Evolutionary conservation across 2,797 vertebrate genomes (phyloP).

Genomic region (Coendou prehensilis): DNA sequence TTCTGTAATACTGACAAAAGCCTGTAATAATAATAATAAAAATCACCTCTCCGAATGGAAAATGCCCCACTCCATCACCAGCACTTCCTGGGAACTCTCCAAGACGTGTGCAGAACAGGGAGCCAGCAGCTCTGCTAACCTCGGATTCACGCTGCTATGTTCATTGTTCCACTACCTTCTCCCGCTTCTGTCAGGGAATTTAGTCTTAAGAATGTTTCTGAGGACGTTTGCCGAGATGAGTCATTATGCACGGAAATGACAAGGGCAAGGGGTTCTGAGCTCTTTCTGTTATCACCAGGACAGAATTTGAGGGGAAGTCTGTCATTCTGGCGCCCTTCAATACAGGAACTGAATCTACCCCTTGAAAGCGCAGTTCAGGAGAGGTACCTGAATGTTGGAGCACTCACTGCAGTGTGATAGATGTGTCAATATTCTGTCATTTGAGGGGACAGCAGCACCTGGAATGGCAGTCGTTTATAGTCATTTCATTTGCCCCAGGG

Average conservation of each 20-base stretch:
- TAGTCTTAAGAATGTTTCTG: background rate
- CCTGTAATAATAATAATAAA: slow-evolving; percentile 80
- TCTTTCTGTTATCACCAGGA: background rate
- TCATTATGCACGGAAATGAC: background rate
- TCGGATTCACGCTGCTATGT: accelerated
- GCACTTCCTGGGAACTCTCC: slow-evolving; percentile 31
- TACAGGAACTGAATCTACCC: slow-evolving; percentile 39
- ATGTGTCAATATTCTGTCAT: background rate
- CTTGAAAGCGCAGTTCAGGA: background rate
- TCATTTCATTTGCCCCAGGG: slow-evolving; percentile 80
- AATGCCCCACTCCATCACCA: slow-evolving; percentile 74
- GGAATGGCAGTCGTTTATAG: slow-evolving; percentile 67
- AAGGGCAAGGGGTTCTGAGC: accelerated
- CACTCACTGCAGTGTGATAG: slow-evolving; percentile 51
- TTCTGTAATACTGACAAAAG: slow-evolving; percentile 86
- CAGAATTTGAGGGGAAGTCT: background rate
- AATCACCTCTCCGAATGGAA: slow-evolving; percentile 74
- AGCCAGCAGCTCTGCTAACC: background rate
- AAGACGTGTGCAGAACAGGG: slow-evolving; percentile 13
- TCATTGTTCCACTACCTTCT: accelerated
- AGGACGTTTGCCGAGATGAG: background rate
- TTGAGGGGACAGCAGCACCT: slow-evolving; percentile 81
- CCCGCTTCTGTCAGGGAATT: background rate
- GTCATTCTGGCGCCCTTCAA: background rate
- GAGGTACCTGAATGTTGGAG: background rate